Evolutionary conservation across 2,113 vertebrate species (phyloP).

Genomic region (Bubo bubo): DNA sequence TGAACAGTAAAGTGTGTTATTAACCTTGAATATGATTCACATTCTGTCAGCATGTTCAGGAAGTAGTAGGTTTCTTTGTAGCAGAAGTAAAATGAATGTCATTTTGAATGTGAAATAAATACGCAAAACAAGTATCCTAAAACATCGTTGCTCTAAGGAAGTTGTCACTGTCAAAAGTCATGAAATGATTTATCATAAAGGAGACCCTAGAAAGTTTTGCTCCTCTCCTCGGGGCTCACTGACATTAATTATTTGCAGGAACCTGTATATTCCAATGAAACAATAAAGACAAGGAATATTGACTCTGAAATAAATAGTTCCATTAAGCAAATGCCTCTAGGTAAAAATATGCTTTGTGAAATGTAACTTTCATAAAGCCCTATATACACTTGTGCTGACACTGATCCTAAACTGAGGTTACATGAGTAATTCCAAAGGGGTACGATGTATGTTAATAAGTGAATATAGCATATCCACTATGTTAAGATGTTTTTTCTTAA

Average conservation of each 20-base stretch:
- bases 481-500: neutral
- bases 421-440: neutral
- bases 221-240: neutral
- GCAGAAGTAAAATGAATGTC: neutral
- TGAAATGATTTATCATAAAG: neutral
- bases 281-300: neutral
- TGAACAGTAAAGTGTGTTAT: neutral
- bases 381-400: fast-evolving
- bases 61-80: neutral
- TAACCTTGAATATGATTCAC: neutral
- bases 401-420: neutral
- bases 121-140: neutral
- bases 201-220: neutral
- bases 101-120: slow-evolving; percentile 18
- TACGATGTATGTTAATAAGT: neutral
- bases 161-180: neutral
- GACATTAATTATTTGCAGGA: slow-evolving; percentile 33
- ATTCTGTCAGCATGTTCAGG: neutral
- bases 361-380: neutral
- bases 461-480: neutral
- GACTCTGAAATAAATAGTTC: slow-evolving; percentile 24
- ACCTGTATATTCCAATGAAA: neutral
- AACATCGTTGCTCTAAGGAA: neutral
- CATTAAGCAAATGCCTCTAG: slow-evolving; percentile 1
- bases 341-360: neutral